These are phyloP conservation scores for Sarcophaga bullata DNA, from an alignment of 1,140 invertebrate genomes.

Conservation along the genomic window DNA sequence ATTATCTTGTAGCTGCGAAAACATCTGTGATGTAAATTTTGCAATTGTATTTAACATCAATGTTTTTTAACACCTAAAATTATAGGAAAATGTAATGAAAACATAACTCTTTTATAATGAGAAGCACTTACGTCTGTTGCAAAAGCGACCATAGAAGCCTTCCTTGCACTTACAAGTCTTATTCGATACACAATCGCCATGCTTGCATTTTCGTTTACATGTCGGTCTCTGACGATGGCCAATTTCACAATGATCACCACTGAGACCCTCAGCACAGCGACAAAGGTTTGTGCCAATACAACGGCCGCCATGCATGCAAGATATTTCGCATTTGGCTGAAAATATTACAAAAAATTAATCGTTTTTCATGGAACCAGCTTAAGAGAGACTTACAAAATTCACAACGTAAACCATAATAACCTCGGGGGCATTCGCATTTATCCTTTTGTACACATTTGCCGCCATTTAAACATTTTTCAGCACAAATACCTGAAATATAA, in stretches of 20 bases:
- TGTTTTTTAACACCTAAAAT: slow-evolving; percentile 45
- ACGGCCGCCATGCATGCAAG: slow-evolving; percentile 85
- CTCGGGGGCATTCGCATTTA: slow-evolving; percentile 88
- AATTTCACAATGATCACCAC: slow-evolving; percentile 88
- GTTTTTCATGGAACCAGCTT: neutral
- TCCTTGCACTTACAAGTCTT: slow-evolving; percentile 73
- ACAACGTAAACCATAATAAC: slow-evolving; percentile 87
- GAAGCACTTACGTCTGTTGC: slow-evolving; percentile 56
- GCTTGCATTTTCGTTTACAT: slow-evolving; percentile 76
- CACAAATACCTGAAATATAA: slow-evolving; percentile 80
- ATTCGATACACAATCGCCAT: slow-evolving; percentile 76
- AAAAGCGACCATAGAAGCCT: slow-evolving; percentile 57
- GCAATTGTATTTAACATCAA: neutral
- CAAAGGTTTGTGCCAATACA: slow-evolving; percentile 87
- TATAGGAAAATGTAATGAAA: neutral
- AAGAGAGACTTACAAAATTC: slow-evolving; percentile 84
- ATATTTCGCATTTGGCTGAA: slow-evolving; percentile 87
- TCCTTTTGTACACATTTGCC: slow-evolving; percentile 95
- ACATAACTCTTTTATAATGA: neutral
- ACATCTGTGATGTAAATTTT: slow-evolving; percentile 30
- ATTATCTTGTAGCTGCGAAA: neutral
- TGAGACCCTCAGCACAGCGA: slow-evolving; percentile 79
- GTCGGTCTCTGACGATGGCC: slow-evolving; percentile 75
- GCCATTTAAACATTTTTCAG: slow-evolving; percentile 90
- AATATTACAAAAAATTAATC: neutral